phyloP scores from a whole-genome alignment of 2,797 vertebrate species.

The Anabas testudineus region DNA sequence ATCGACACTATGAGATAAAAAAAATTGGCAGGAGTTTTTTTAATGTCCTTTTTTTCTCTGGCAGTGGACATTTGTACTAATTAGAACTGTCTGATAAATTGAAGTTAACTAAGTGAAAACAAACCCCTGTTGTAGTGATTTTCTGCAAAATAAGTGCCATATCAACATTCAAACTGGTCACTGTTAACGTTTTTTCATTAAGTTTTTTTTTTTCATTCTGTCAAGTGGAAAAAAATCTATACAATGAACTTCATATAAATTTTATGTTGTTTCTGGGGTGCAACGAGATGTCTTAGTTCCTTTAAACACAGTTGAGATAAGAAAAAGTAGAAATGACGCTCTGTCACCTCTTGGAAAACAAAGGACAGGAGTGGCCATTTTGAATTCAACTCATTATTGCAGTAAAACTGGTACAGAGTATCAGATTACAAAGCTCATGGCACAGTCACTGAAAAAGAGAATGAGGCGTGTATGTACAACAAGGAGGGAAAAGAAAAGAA shows the following conservation, averaged over 20 bases:
- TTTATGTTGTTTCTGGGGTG: conserved; percentile 27
- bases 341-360: conserved; percentile 32
- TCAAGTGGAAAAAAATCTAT: conserved; percentile 24
- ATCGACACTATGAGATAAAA: not conserved
- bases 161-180: conserved; percentile 4
- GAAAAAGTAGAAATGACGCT: conserved; percentile 8
- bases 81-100: not conserved
- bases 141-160: conserved; percentile 3
- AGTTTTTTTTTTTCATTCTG: conserved; percentile 10
- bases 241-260: conserved; percentile 22
- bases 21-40: conserved; percentile 32
- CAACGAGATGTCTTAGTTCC: not conserved
- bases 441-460: conserved; percentile 82
- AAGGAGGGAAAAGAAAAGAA: conserved; percentile 70
- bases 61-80: conserved; percentile 48
- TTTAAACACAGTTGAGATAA: not conserved
- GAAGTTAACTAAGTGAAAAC: conserved; percentile 16
- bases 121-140: conserved; percentile 1
- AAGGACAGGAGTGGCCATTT: conserved; percentile 72
- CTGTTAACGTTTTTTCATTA: conserved; percentile 13
- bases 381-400: conserved; percentile 84
- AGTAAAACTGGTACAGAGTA: conserved; percentile 83
- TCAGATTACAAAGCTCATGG: conserved; percentile 82
- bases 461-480: conserved; percentile 80
- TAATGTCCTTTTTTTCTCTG: conserved; percentile 21